Evolutionary conservation across 2,797 vertebrate genomes (phyloP).

Genomic region (Smutsia gigantea): DNA sequence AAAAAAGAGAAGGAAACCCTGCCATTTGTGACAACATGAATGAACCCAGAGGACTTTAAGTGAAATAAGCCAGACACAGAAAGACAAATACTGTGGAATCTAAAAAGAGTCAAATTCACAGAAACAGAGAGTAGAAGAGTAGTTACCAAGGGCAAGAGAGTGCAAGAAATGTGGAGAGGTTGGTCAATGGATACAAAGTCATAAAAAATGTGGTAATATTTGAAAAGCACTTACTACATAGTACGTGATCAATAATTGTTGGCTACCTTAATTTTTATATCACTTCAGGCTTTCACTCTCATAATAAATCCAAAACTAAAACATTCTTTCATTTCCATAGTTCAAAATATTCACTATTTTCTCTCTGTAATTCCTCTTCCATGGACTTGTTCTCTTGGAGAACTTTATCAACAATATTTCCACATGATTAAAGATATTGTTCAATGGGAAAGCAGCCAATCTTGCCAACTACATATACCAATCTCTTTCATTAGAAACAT

Average conservation of each 20-base stretch:
- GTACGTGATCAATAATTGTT: background rate
- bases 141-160: background rate
- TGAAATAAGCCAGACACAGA: background rate
- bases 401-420: constrained; percentile 32
- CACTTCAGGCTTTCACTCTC: background rate
- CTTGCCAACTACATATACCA: background rate
- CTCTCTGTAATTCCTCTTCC: background rate
- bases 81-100: background rate
- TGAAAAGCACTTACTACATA: background rate
- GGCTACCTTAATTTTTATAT: background rate
- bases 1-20: background rate
- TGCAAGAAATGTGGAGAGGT: background rate
- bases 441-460: background rate
- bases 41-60: background rate
- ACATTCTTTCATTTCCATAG: background rate
- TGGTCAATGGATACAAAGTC: background rate
- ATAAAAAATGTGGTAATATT: background rate
- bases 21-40: background rate
- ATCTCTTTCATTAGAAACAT: background rate
- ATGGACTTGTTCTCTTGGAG: background rate
- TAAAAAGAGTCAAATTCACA: background rate
- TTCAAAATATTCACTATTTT: constrained; percentile 30
- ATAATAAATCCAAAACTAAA: constrained; percentile 28
- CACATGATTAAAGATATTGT: background rate
- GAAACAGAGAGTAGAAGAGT: background rate